phyloP scores from a whole-genome alignment of 2,113 vertebrate species.

The Ascaphus truei region DNA sequence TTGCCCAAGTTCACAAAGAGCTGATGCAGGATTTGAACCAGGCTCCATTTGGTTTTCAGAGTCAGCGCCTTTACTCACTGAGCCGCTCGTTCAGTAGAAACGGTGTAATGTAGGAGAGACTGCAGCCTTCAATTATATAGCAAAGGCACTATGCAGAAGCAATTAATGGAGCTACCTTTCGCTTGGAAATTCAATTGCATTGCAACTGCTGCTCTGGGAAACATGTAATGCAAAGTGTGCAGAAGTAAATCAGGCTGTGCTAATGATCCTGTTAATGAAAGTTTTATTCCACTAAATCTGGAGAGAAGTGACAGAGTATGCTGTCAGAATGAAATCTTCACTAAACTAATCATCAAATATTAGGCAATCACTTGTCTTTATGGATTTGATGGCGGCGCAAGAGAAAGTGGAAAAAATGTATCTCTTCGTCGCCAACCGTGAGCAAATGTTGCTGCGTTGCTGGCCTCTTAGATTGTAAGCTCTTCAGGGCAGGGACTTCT shows the following conservation, averaged over 20 bases:
- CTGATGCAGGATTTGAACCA: no score
- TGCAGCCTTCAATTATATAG: no score
- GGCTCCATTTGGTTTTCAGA: no score
- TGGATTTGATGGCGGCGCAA: neutral
- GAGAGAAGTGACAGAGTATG: conserved; percentile 50
- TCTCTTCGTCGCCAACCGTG: no score
- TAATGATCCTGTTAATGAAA: conserved; percentile 66
- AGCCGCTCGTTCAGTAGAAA: no score
- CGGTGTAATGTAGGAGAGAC: no score
- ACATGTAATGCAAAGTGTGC: conserved; percentile 53
- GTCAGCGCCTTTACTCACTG: no score
- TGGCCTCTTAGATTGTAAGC: no score
- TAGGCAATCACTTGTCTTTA: neutral
- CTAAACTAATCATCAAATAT: neutral
- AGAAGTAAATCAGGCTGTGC: conserved; percentile 62
- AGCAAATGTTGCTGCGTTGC: no score
- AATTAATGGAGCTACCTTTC: conserved; percentile 57
- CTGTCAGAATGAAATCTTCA: conserved; percentile 41
- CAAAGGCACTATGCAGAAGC: no score
- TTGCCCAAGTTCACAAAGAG: no score
- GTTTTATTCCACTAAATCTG: conserved; percentile 55
- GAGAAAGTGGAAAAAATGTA: neutral
- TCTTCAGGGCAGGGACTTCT: no score
- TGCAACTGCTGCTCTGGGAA: conserved; percentile 59
- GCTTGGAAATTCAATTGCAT: conserved; percentile 61